Conservation (phyloP, 2,113 vertebrate genomes). For the Acinonyx jubatus region DNA sequence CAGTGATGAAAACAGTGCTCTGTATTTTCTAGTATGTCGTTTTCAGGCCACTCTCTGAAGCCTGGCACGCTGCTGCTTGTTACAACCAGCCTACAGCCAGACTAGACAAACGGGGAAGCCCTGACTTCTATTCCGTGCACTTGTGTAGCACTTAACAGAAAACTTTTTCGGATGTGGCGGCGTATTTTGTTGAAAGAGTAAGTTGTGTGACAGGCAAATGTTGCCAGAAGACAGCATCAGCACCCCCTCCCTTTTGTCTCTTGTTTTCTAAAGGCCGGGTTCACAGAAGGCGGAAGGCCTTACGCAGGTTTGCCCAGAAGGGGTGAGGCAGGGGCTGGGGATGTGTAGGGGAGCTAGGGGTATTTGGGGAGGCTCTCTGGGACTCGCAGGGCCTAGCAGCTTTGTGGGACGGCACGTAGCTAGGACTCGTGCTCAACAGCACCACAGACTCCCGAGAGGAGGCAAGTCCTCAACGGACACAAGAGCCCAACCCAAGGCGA, state of each 20-base stretch:
- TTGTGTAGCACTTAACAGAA: not conserved
- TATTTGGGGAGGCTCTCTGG: not conserved
- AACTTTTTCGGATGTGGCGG: not conserved
- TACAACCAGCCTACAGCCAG: not conserved
- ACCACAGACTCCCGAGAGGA: not conserved
- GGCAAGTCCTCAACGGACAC: not conserved
- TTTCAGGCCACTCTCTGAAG: not conserved
- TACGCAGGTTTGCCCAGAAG: not conserved
- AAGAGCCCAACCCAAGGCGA: not conserved
- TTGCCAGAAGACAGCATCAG: not conserved
- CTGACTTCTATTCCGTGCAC: not conserved
- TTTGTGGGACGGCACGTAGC: not conserved
- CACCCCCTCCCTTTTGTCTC: not conserved
- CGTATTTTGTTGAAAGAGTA: not conserved
- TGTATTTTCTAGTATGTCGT: not conserved
- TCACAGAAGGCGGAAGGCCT: not conserved
- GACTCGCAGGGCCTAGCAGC: not conserved
- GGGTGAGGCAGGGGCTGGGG: not conserved
- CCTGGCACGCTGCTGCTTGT: not conserved
- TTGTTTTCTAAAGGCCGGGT: not conserved
- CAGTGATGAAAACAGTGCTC: not conserved
- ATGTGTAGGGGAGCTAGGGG: rapidly evolving
- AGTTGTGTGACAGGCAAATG: not conserved
- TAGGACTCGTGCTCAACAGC: not conserved
- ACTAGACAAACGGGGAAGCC: not conserved